Evolutionary conservation across 2,797 vertebrate genomes (phyloP).

Genomic region (Enteromius viviparus): DNA sequence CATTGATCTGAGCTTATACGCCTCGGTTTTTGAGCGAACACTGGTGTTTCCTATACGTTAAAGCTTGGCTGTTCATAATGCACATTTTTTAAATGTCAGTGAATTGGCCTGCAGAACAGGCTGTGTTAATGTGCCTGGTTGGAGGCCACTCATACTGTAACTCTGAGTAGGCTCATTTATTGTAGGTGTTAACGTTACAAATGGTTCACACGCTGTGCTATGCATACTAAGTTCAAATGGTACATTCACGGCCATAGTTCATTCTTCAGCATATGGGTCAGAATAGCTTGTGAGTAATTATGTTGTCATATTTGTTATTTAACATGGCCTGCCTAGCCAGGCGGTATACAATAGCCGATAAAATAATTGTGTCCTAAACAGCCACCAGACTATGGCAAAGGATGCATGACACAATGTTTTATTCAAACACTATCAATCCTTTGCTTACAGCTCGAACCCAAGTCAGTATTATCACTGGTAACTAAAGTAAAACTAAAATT

Average conservation of each 20-base stretch:
- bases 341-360: background rate
- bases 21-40: background rate
- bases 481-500: background rate
- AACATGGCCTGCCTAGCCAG: background rate
- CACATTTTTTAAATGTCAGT: conserved; percentile 33
- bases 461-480: background rate
- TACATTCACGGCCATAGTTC: background rate
- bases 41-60: background rate
- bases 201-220: background rate
- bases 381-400: background rate
- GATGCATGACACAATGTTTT: background rate
- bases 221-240: conserved; percentile 16
- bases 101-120: conserved; percentile 23
- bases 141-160: conserved; percentile 33
- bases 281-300: conserved; percentile 24
- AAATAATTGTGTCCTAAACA: background rate
- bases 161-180: conserved; percentile 31
- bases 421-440: background rate
- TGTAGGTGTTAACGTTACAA: conserved; percentile 24
- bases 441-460: background rate
- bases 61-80: conserved; percentile 8
- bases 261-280: conserved; percentile 2
- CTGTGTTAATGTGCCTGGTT: conserved; percentile 22
- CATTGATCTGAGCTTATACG: background rate
- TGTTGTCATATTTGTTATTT: conserved; percentile 24